Evolutionary conservation across 2,113 vertebrate species (phyloP), one percentile per base, ranked within the genome.

Genomic region (Lepus americanus): DNA sequence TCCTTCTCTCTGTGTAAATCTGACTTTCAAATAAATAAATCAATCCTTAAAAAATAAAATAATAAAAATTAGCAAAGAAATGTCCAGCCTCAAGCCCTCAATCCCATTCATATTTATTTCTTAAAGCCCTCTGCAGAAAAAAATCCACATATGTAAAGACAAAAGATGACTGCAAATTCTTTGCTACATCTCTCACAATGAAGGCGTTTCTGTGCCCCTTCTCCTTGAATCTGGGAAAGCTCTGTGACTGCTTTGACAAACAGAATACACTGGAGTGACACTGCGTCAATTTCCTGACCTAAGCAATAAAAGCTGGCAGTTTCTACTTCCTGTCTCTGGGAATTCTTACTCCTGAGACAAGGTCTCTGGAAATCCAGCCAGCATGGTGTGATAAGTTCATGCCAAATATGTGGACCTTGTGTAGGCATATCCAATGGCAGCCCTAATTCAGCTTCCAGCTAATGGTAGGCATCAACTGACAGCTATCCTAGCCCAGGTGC

Each of bases 71-170:
- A 64, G 27, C 44, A n/a, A 85, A 78, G 31, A 55, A 70, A 61
- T 44, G 66, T 23, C 27, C 36, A 94, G 59, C 31, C 81, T 70
- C 73, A 93, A 93, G 11, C 29, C 76, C 29, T 87, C 86, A 85
- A 73, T n/a, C 53, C n/a, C 70, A 51, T 53, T 53, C 61, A 87
- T 49, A 84, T 82, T 78, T 82, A 55, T 82, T 91, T 85, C 39
- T 92, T 81, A 89, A 80, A 88, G 49, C 20, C 44, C 72, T 91
- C 87, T 61, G 29, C 85, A 73, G 39, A 61, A 87, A 96, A 82
- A 72, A 53, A 74, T 3, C 44, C 77, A 90, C 25, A 76, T 73
- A 63, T 14, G 61, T 39, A 12, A 12, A 80, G 63, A 82, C 61
- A 67, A 90, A 96, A 95, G 44, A 73, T 16, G 6, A 33, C 23